Conservation (phyloP, 2,113 vertebrate genomes). For the Neogobius melanostomus region DNA sequence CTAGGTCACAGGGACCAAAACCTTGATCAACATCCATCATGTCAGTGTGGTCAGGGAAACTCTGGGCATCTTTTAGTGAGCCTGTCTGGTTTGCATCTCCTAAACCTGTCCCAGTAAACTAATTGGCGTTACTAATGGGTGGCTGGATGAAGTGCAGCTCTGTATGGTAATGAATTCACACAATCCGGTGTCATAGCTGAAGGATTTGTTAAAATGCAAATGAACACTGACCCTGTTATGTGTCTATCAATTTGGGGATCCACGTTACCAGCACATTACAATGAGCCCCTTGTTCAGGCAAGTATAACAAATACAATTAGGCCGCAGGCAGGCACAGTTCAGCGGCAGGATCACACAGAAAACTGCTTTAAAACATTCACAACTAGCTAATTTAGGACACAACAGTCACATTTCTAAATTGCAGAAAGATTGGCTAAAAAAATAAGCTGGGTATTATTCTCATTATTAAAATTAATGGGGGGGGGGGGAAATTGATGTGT, state of each 20-base stretch:
- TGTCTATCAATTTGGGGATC: constrained; percentile 69
- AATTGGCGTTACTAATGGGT: constrained; percentile 82
- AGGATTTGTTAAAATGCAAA: constrained; percentile 78
- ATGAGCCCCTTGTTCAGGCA: constrained; percentile 67
- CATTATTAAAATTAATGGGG: background rate
- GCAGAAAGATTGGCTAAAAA: too few species aligned
- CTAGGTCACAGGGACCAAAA: constrained; percentile 60
- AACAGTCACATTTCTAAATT: background rate
- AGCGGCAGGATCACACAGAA: constrained; percentile 23
- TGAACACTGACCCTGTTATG: constrained; percentile 76
- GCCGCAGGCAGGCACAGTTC: constrained; percentile 22
- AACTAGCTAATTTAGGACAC: constrained; percentile 41
- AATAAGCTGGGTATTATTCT: background rate
- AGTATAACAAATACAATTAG: constrained; percentile 41
- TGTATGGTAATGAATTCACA: constrained; percentile 72
- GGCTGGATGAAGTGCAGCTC: constrained; percentile 71
- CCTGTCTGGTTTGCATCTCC: constrained; percentile 53
- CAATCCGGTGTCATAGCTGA: constrained; percentile 74
- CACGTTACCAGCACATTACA: constrained; percentile 62
- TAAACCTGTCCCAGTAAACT: constrained; percentile 78
- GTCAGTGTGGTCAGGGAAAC: constrained; percentile 45
- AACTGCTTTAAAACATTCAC: constrained; percentile 35
- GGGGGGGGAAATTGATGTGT: background rate
- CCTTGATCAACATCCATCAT: constrained; percentile 43
- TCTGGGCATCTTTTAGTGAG: constrained; percentile 40